phyloP scores from a whole-genome alignment of 1,140 invertebrate genomes.

The Ceratina australensis region DNA sequence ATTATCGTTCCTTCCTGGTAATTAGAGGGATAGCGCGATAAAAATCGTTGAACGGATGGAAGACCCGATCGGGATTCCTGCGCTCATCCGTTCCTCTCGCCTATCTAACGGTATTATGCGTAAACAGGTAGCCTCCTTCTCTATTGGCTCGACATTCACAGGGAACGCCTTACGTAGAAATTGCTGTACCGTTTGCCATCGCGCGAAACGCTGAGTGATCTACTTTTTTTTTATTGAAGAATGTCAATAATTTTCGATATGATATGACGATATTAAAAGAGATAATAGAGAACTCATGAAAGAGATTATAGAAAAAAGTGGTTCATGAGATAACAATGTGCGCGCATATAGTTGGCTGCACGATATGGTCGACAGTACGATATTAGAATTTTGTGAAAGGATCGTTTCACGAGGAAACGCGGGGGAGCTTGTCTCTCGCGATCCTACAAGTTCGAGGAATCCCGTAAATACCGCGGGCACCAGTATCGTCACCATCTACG shows the following conservation, averaged over 20 bases:
- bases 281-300: too few relatives aligned
- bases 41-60: slow-evolving; percentile 11
- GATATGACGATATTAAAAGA: not conserved
- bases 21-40: slow-evolving; percentile 13
- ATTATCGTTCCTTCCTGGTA: slow-evolving; percentile 17
- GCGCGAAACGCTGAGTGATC: not conserved
- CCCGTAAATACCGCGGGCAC: slow-evolving; percentile 3
- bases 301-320: too few relatives aligned
- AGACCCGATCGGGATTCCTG: slow-evolving; percentile 8
- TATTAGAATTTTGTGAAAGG: not conserved
- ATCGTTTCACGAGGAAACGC: not conserved
- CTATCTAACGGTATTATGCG: slow-evolving; percentile 28
- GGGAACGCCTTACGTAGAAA: not conserved
- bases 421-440: not conserved
- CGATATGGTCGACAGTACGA: too few relatives aligned
- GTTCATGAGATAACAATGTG: too few relatives aligned
- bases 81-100: not conserved
- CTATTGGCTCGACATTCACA: not conserved
- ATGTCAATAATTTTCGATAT: not conserved
- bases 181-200: not conserved
- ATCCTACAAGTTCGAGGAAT: slow-evolving; percentile 28
- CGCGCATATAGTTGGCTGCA: not conserved
- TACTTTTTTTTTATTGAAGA: not conserved
- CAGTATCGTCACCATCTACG: slow-evolving; percentile 12
- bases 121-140: slow-evolving; percentile 15